Evolutionary conservation across 2,113 vertebrate species (phyloP).

Genomic region (Rhombomys opimus): DNA sequence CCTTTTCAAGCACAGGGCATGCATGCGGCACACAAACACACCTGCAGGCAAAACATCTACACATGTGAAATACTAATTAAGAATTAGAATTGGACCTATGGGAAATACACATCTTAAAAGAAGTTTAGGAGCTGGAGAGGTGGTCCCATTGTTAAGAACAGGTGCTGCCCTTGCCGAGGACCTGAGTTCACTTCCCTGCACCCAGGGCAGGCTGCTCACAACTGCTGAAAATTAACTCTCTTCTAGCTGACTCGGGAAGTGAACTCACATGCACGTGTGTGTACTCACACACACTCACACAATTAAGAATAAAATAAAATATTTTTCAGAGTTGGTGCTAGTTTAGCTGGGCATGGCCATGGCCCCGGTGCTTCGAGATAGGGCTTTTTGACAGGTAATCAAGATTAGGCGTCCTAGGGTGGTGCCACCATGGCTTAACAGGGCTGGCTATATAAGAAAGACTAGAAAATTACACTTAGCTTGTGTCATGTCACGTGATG

Average conservation of each 20-base stretch:
- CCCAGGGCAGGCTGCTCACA: background rate
- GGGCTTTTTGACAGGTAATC: background rate
- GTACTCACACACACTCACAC: background rate
- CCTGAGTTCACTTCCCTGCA: background rate
- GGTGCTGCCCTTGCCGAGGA: too few species aligned
- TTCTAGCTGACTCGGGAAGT: background rate
- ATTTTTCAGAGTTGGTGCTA: background rate
- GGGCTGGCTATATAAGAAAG: background rate
- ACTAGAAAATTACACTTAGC: background rate
- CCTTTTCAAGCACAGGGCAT: background rate
- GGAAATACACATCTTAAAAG: conserved; percentile 10
- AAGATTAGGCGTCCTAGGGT: background rate
- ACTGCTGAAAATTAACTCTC: background rate
- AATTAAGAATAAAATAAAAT: background rate
- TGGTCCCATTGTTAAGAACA: background rate
- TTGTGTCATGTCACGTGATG: background rate
- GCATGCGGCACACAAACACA: too few species aligned
- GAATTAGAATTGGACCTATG: background rate
- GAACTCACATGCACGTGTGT: background rate
- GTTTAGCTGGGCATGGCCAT: background rate
- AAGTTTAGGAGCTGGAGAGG: background rate
- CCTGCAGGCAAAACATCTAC: background rate
- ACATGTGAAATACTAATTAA: background rate
- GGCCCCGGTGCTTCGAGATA: background rate
- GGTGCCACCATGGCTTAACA: background rate